Base-by-base conservation (phyloP, 2,113 vertebrate species). In the Cyprinodon tularosa region DNA sequence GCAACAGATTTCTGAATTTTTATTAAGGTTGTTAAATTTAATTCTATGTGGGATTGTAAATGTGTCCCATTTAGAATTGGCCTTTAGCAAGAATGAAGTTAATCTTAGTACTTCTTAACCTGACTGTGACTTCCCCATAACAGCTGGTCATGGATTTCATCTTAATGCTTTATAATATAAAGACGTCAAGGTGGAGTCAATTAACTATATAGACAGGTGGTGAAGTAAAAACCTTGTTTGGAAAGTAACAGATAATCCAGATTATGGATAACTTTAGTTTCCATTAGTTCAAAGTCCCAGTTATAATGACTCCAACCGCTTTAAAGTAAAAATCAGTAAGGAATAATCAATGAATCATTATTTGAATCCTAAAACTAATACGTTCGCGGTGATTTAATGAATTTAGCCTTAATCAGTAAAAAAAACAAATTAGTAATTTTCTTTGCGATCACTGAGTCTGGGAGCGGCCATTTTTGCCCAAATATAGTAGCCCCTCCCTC, bases 121-220 rank as follows among this genome's bases (percentile, higher is more conserved):
- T 1, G 66, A 63, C 62, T 5, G 53, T 68, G 75, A 60, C 71
- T 75, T 57, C 70, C 72, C 62, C 81, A 69, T 62, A 81, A 72
- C 80, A 87, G 84, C 79, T 83, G 81, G 80, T 76, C 76, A 77
- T 48, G 77, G 77, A 77, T 87, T 89, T 84, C 87, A 87, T 79
- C 84, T 29, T 1, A 38, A 72, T 82, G 74, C 76, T 89, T 87
- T 85, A 85, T 88, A 90, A 88, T 87, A 90, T 77, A 87, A 66
- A 69, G 67, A 67, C 68, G 50, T 69, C 14, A 85, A 84, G 81
- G 84, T 84, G 81, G 81, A 81, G 45, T 13, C 50, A 57, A 65
- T 36, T 68, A 81, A 36, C 80, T 68, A 50, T 68, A 72, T 37
- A 42, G 68, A 70, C 73, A 74, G 76, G 83, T 50, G 76, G 69